Conservation (phyloP, 2,797 vertebrate species). For the Neostethus bicornis region DNA sequence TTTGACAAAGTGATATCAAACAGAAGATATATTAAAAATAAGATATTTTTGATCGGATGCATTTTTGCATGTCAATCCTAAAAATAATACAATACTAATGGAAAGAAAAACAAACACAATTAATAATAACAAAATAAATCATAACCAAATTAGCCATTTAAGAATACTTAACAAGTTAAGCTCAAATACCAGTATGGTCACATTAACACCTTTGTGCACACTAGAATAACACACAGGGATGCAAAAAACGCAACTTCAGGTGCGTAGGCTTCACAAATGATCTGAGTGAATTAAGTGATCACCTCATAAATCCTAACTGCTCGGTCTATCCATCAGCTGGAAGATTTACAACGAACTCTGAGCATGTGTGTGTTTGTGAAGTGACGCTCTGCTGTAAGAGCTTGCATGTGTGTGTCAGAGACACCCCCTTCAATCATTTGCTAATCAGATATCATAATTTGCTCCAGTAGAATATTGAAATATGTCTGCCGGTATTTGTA, state of each 20-base stretch:
- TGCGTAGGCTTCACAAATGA: not conserved
- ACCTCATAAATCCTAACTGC: slow-evolving; percentile 29
- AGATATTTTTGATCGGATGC: too few relatives aligned
- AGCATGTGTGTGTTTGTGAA: slow-evolving; percentile 1
- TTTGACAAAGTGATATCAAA: too few relatives aligned
- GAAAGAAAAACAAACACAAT: too few relatives aligned
- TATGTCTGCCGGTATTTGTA: slow-evolving; percentile 62
- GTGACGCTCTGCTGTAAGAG: not conserved
- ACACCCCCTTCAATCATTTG: slow-evolving; percentile 49
- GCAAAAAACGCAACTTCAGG: not conserved
- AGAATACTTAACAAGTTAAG: too few relatives aligned
- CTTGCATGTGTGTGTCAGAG: slow-evolving; percentile 6
- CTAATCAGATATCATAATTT: slow-evolving; percentile 70
- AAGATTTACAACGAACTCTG: slow-evolving; percentile 17
- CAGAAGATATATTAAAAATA: too few relatives aligned
- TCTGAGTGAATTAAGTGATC: slow-evolving; percentile 13
- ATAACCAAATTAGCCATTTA: too few relatives aligned
- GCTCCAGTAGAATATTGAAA: slow-evolving; percentile 62
- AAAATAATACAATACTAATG: too few relatives aligned
- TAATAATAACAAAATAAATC: too few relatives aligned
- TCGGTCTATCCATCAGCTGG: slow-evolving; percentile 35
- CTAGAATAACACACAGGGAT: not conserved
- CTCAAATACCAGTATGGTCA: too few relatives aligned
- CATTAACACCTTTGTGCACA: slow-evolving; percentile 2
- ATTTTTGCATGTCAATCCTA: too few relatives aligned